Base-by-base conservation (phyloP, 53 echinoderm and acorn worm genomes). In the Hippasteria phrygiana region DNA sequence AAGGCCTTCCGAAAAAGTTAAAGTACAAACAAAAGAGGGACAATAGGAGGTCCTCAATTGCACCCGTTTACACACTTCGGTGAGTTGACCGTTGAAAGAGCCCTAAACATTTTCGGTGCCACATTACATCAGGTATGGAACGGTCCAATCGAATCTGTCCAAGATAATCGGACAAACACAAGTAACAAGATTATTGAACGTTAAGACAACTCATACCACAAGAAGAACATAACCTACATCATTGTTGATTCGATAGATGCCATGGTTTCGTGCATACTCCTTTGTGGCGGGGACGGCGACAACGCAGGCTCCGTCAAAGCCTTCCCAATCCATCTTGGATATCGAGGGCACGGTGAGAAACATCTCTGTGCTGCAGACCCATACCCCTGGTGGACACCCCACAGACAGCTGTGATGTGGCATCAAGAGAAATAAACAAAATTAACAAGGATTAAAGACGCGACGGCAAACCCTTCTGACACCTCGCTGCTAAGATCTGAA, bases 351-450 rank as follows among this genome's bases (percentile, higher is more conserved):
- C 82, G 27, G 82, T 75, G 40, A 98, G 90, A 20, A 95, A 38
- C 98, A 98, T 98, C 50, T 98, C 98, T 12, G 98, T 98, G 67
- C 94, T 94, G 76, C 93, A 91, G 45, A 98, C 90, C 98, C 98
- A 98, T 4, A 98, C 98, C 28, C 98, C 98, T 9, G 94, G 37
- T 28, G 98, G 98, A 62, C 92, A 79, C 24, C 88, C 93, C n/a
- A 71, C 55, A 24, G 91, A 89, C 56, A 98, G 70, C 98, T 98
- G 40, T 24, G 55, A 56, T 17, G 17, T 34, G 28, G 77, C 8
- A 32, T 18, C 47, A 7, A 51, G n/a, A 39, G 1, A 36, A 28
- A 36, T 18, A 37, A 38, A 56, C 20, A 56, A 14, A 32, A 17
- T 43, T 18, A 39, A 41, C 20, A 16, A 16, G 20, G 11, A 7